Conservation (phyloP, 2,888 invertebrate genomes). For the Exephanes ischioxanthus region DNA sequence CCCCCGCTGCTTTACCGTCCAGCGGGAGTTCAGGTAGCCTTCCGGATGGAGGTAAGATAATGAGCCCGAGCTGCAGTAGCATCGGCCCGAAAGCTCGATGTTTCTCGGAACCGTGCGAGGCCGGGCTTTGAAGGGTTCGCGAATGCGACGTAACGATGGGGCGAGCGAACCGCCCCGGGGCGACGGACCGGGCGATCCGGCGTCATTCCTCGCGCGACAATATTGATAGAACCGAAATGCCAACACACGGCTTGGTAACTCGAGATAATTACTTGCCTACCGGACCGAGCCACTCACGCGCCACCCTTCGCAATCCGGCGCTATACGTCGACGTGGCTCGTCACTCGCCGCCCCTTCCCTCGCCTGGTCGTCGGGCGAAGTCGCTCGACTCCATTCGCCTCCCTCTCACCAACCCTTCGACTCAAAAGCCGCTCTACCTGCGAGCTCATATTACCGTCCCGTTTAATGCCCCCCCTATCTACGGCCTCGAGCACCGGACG, state of each 20-base stretch:
- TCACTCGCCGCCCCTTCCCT: background rate
- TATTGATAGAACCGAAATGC: slow-evolving; percentile 69
- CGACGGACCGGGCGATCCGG: background rate
- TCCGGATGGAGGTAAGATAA: too few species aligned
- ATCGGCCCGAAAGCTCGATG: slow-evolving; percentile 14
- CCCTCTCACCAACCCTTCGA: slow-evolving; percentile 12
- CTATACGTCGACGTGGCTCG: background rate
- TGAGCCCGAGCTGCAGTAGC: background rate
- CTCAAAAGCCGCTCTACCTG: slow-evolving; percentile 14
- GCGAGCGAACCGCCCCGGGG: background rate
- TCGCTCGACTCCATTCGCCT: slow-evolving; percentile 23
- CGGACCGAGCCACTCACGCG: slow-evolving; percentile 43
- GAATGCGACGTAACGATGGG: slow-evolving; percentile 7
- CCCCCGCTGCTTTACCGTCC: slow-evolving; percentile 29
- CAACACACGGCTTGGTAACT: slow-evolving; percentile 53
- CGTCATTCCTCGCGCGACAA: slow-evolving; percentile 53
- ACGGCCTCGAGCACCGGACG: background rate
- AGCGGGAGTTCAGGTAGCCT: background rate
- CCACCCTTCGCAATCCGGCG: background rate
- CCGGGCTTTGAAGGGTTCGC: background rate
- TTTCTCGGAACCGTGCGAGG: slow-evolving; percentile 12
- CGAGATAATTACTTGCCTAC: slow-evolving; percentile 65
- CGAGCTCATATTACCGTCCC: background rate
- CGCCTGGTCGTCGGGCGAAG: background rate
- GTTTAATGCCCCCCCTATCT: background rate